These are phyloP conservation scores for Pogoniulus pusillus DNA, from an alignment of 2,797 vertebrate genomes.

Conservation along the genomic window DNA sequence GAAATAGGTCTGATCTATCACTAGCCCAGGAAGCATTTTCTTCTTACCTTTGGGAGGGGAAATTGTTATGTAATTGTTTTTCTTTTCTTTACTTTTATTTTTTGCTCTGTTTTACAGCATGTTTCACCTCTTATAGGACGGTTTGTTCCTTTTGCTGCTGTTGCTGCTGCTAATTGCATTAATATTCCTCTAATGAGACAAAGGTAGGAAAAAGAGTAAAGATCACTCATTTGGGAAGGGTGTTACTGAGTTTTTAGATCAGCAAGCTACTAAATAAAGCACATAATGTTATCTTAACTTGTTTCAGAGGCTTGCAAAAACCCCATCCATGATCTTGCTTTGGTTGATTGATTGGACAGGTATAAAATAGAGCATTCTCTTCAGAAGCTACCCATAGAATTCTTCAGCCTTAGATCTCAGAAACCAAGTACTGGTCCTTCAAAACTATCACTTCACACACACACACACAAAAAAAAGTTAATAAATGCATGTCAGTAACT, in stretches of 20 bases:
- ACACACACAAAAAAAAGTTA: background rate
- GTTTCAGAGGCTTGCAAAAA: background rate
- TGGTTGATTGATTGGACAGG: background rate
- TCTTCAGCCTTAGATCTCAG: background rate
- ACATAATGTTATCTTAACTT: background rate
- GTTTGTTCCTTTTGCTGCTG: conserved; percentile 97
- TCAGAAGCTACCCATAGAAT: background rate
- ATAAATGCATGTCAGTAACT: background rate
- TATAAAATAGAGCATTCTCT: background rate
- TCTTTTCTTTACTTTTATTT: background rate
- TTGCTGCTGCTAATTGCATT: conserved; percentile 98
- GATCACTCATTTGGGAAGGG: background rate
- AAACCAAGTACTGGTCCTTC: background rate
- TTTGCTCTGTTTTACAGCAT: conserved; percentile 75
- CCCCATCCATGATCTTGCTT: background rate
- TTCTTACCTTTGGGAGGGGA: background rate
- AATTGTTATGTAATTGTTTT: background rate
- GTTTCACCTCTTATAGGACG: conserved; percentile 93
- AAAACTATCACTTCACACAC: background rate
- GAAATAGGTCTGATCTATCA: background rate
- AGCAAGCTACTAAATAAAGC: background rate
- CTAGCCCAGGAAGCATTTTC: background rate
- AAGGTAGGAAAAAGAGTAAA: conserved; percentile 80
- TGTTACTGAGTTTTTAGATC: background rate
- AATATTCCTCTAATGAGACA: conserved; percentile 99